Base-by-base conservation (phyloP, 2,888 invertebrate species). In the Papilio demoleus region DNA sequence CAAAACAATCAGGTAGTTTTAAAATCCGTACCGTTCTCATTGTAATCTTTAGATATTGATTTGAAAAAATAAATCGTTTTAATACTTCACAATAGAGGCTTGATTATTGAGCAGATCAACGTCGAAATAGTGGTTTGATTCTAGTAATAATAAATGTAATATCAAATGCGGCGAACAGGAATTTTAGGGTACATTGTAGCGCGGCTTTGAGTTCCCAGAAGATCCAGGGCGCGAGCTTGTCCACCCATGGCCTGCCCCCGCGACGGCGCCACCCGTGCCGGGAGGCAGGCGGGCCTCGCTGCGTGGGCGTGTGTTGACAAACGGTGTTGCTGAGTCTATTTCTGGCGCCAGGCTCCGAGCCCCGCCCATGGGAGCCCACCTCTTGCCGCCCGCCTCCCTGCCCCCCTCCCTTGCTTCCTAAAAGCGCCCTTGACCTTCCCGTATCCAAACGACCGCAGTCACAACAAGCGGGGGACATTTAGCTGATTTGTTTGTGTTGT, bases 241-340 rank as follows among this genome's bases (percentile, higher is more conserved):
- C 34, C 60, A 53, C 67, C 47, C 42, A 27, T 14, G 4, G 22
- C 24, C 31, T 14, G 11, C 17, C 40, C 56, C 40, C 53, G 14
- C 19, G 45, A 11, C 45, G 45, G 22, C 8, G 11, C 61, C 72
- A 34, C 73, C 73, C 74, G 63, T 69, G 69, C 72, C 73, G 65
- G 70, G 72, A 75, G 75, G 24, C 24, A n/a, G 50, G 12, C 22
- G 74, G 72, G 75, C 77, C 76, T 75, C 77, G 78, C 79, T 77
- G 80, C 88, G 92, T 90, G 83, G 90, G 90, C 90, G 91, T 90
- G 83, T 92, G 92, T 92, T 92, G 92, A 91, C 89, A 90, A 88
- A 89, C 91, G 83, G 84, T 85, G 85, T 81, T 81, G 85, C 84
- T 77, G 80, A 74, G 83, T 86, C 90, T 91, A 91, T 91, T 91